Evolutionary conservation across 2,888 invertebrate species (phyloP), one percentile per base, ranked within the genome.

Genomic region (Micropterix aruncella): DNA sequence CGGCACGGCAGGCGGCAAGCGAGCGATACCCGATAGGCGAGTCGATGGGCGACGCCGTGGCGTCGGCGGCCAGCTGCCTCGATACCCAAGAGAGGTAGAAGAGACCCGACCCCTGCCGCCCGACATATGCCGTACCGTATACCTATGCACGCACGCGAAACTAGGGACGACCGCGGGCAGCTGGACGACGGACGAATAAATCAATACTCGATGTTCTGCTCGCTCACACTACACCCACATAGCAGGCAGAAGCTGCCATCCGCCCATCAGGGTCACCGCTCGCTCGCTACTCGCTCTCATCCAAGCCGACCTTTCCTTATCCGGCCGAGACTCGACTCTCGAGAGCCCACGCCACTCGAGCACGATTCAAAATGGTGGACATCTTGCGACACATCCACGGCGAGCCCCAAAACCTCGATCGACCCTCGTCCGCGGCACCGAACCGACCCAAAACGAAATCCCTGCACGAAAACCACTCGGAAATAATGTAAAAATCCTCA

Each of bases 321-420:
- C n/a, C n/a, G n/a, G n/a, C n/a, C n/a, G n/a, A n/a, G 62, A 17
- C 40, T 40, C 14, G 15, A 18, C 19, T 18, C 40, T 46, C 45
- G 38, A 19, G 45, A 37, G 44, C 37, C 42, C 44, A 40, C 47
- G 43, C 38, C 41, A 43, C 7, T 9, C 40, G 40, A 18, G 40
- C 44, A 41, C 42, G 41, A 68, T 68, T 68, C 70, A 70, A 71
- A 70, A 70, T 70, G 71, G 70, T 67, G 68, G 70, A 69, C 68
- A 68, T 72, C 73, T 73, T 73, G 72, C 73, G 72, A 71, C 73
- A 66, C 69, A 70, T 73, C 65, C 65, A 65, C 65, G 65, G 48
- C 63, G 66, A 66, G 63, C 65, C 57, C 57, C 62, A 62, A 68
- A 37, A 45, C 39, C 44, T 44, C 42, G 42, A 44, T 47, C 41